Conservation (phyloP, 1,140 invertebrate species). For the Drosophila baimaii region DNA sequence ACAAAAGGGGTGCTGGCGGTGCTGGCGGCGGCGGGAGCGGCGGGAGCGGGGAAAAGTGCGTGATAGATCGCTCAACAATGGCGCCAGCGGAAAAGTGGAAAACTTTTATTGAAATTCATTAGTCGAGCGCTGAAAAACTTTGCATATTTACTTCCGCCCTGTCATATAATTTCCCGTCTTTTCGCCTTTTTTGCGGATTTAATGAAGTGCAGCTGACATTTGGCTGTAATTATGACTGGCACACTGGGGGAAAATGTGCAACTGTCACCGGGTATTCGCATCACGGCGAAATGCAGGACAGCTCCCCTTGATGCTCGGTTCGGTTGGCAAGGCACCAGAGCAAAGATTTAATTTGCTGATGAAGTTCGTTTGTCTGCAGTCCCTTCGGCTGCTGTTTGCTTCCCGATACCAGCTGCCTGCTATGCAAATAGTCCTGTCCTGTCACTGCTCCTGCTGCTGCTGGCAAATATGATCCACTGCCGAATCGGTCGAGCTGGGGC, state of each 20-base stretch:
- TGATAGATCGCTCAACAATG: slow-evolving; percentile 54
- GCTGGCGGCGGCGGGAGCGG: background rate
- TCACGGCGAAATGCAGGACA: slow-evolving; percentile 1
- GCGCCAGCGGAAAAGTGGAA: slow-evolving; percentile 36
- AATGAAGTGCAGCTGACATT: slow-evolving; percentile 69
- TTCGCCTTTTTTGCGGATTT: slow-evolving; percentile 25
- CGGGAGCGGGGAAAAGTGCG: slow-evolving; percentile 42
- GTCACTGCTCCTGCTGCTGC: slow-evolving; percentile 14
- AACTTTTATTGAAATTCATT: slow-evolving; percentile 66
- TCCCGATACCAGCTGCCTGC: slow-evolving; percentile 1
- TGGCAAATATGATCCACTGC: slow-evolving; percentile 50
- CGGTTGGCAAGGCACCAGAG: slow-evolving; percentile 8
- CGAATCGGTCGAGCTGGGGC: slow-evolving; percentile 28
- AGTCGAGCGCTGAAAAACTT: slow-evolving; percentile 49
- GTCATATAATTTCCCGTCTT: slow-evolving; percentile 21
- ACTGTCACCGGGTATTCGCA: slow-evolving; percentile 25
- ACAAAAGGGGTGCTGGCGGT: slow-evolving; percentile 8
- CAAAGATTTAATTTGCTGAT: slow-evolving; percentile 67
- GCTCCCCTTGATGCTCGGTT: background rate
- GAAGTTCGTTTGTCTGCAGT: slow-evolving; percentile 43
- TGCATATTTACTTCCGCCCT: slow-evolving; percentile 49
- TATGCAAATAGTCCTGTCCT: slow-evolving; percentile 47
- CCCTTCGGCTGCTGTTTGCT: slow-evolving; percentile 35
- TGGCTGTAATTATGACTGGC: slow-evolving; percentile 60
- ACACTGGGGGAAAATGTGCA: slow-evolving; percentile 40